phyloP scores from a whole-genome alignment of 1,140 invertebrate genomes.

The Leptopilina boulardi region DNA sequence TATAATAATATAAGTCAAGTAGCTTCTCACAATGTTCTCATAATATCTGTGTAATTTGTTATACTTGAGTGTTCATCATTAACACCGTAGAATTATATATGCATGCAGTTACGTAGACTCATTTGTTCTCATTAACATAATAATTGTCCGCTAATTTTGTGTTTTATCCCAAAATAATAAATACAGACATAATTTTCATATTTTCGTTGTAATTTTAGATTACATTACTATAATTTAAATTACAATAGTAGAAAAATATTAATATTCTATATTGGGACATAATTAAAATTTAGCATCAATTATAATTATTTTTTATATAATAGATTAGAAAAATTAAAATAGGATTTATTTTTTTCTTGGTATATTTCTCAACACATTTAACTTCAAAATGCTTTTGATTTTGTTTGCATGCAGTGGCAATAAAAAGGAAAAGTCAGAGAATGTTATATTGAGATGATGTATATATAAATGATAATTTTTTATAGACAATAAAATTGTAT shows the following conservation, averaged over 20 bases:
- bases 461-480: slow-evolving; percentile 10
- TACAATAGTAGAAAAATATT: no score
- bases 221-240: no score
- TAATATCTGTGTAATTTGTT: slow-evolving; percentile 21
- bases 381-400: not conserved
- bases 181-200: not conserved
- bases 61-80: slow-evolving; percentile 19
- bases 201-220: no score
- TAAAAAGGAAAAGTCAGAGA: no score
- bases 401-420: not conserved
- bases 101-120: slow-evolving; percentile 1
- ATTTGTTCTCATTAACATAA: not conserved
- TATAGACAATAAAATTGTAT: not conserved
- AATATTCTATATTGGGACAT: no score
- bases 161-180: not conserved
- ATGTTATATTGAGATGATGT: not conserved
- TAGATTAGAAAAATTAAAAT: no score
- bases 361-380: no score
- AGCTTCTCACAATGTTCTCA: not conserved
- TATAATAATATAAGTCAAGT: slow-evolving; percentile 23
- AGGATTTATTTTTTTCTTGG: no score
- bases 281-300: no score
- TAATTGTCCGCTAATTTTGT: not conserved
- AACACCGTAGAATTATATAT: slow-evolving; percentile 18
- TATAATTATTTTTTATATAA: no score